Evolutionary conservation across 1,140 invertebrate genomes (phyloP), one percentile per base, ranked within the genome.

Genomic region (Limonius californicus): DNA sequence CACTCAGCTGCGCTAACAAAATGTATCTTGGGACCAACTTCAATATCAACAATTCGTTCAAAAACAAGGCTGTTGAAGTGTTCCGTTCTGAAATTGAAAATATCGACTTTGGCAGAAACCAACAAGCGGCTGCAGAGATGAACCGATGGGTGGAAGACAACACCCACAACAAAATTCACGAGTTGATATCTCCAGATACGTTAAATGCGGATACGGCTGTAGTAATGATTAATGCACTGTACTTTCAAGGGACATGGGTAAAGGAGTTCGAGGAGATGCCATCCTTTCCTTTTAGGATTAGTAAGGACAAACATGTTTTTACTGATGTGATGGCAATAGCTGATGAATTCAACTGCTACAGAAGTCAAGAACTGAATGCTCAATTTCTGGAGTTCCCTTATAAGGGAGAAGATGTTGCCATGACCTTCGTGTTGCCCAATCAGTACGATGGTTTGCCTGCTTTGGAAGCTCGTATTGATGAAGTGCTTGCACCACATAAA

Each of bases 151-250:
- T 92, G 0, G 82, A 86, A 70, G 68, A 79, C 11, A 80, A 87
- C 70, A 94, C 91, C 0, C 83, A 87, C 61, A 76, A 87, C 30
- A 87, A 85, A 76, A 90, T 93, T 59, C 83, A 82, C 58, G 75
- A 90, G 69, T 73, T 91, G 7, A 76, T 93, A 21, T 67, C 77
- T 16, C 62, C 77, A 69, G 83, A 81, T 67, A 77, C 74, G 62
- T 75, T 90, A 1, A 68, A 79, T 56, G 65, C 74, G 8, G 69
- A 80, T 20, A 86, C 83, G 64, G 82, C 76, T 57, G 59, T 92
- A 14, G 81, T 95, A 7, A 77, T 95, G 1, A 77, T 91, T 0
- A 95, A 94, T 77, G 90, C 90, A 9, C 78, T 95, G 20, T 91
- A 94, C 73, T 95, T 95, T 76, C 93, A 92, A 27, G 74, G 62